These are phyloP conservation scores for Trichopoda pennipes DNA, from an alignment of 2,888 invertebrate genomes.

Conservation along the genomic window DNA sequence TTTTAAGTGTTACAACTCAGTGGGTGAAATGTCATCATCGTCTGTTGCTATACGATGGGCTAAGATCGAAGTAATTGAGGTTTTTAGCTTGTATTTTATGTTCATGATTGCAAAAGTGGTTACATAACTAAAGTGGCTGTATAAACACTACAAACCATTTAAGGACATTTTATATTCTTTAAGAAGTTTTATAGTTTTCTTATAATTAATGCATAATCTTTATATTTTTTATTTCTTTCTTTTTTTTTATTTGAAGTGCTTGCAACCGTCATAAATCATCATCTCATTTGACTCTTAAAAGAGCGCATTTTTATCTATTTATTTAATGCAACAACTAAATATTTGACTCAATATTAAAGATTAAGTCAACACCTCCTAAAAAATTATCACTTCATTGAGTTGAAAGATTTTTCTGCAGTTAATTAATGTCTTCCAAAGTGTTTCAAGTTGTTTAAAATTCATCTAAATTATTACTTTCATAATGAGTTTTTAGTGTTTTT, in stretches of 20 bases:
- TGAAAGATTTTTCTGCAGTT: slow-evolving; percentile 21
- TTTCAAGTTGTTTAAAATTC: slow-evolving; percentile 36
- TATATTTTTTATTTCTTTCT: not conserved
- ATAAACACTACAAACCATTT: slow-evolving; percentile 2
- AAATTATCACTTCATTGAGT: slow-evolving; percentile 32
- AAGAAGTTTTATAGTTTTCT: slow-evolving; percentile 9
- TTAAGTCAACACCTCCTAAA: slow-evolving; percentile 64
- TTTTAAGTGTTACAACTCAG: slow-evolving; percentile 63
- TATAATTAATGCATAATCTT: slow-evolving; percentile 35
- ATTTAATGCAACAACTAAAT: slow-evolving; percentile 49
- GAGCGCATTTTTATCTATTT: slow-evolving; percentile 15
- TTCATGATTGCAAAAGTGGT: slow-evolving; percentile 45
- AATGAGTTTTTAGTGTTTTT: slow-evolving; percentile 61
- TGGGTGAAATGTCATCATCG: slow-evolving; percentile 52
- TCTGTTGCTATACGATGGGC: not conserved
- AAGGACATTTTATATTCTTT: not conserved
- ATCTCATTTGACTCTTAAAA: slow-evolving; percentile 50
- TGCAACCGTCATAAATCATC: slow-evolving; percentile 63
- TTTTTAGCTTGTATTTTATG: slow-evolving; percentile 18
- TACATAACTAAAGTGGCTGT: slow-evolving; percentile 27
- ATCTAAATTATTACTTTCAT: slow-evolving; percentile 50
- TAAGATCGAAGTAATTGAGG: slow-evolving; percentile 27
- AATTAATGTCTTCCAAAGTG: slow-evolving; percentile 53
- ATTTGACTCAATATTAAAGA: slow-evolving; percentile 49
- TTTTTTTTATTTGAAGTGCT: slow-evolving; percentile 46